Evolutionary conservation across 2,888 invertebrate species (phyloP), one percentile per base, ranked within the genome.

Genomic region (Phoronis australis): DNA sequence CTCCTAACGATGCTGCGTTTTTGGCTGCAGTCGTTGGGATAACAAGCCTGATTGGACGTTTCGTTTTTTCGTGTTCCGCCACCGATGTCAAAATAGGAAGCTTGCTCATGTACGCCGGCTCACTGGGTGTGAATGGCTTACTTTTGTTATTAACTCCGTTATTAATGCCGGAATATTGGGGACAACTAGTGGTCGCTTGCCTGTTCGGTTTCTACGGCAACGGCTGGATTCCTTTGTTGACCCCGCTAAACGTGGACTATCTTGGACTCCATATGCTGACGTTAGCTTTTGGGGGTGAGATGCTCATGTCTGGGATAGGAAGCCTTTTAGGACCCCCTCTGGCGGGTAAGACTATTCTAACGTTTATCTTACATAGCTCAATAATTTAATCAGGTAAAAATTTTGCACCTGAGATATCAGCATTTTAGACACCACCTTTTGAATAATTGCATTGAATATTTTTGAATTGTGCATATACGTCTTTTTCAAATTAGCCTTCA

Each of bases 181-280:
- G 50, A 6, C 43, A 62, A 22, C 41, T 65, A 44, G 40, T 47
- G 12, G 48, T 55, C 26, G 50, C 56, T 5, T 50, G 50, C 18
- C 20, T 57, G 22, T 65, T 62, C 31, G 65, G 65, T 6, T 47
- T 62, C n/a, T 46, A 61, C 21, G 57, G 59, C 6, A 62, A 57
- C 1, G 55, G 58, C 22, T 53, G 58, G 41, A 64, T 62, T 21
- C 57, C 64, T 0, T 48, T 64, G 18, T 42, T 60, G 15, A 60
- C 60, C 0, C 45, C 52, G 4, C 56, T 64, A 5, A 35, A 62
- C n/a, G 55, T 57, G 5, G 48, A 60, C 22, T 45, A 61, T 12
- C 52, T 65, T 5, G 60, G 59, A 23, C 48, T 62, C 12, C 50
- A 52, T 20, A n/a, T n/a, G n/a, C n/a, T n/a, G n/a, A n/a, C n/a